A percentile compares a stretch with the other conserved stretches of the same genome.
These are phyloP conservation scores for Holotrichia oblita DNA, from an alignment of 1,140 invertebrate genomes.

Conservation along the genomic window DNA sequence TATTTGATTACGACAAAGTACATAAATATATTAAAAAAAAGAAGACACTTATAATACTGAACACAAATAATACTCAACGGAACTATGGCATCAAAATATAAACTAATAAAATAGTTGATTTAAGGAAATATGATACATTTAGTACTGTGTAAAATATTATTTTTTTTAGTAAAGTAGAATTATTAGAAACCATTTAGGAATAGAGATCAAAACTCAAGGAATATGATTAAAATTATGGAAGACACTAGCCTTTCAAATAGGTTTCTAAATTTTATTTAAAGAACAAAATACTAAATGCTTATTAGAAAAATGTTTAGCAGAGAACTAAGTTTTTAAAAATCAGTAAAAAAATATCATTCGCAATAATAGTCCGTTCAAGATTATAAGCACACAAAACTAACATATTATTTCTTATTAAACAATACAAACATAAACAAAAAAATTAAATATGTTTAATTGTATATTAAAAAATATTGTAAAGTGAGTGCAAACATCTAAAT, in stretches of 20 bases:
- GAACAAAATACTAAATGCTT: background rate
- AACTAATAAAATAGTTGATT: background rate
- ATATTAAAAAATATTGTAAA: conserved; percentile 32
- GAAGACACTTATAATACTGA: conserved; percentile 28
- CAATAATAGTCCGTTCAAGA: conserved; percentile 25
- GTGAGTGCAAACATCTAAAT: conserved; percentile 8
- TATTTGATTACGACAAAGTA: background rate
- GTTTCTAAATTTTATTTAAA: conserved; percentile 17
- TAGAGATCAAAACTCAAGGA: background rate
- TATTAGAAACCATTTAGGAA: conserved; percentile 9
- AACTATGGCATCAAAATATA: background rate
- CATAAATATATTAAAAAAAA: background rate
- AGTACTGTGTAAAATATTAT: too few relatives aligned
- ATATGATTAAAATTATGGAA: conserved; percentile 5
- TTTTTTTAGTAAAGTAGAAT: background rate
- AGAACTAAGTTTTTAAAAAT: too few relatives aligned
- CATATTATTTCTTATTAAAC: conserved; percentile 23
- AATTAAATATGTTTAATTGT: conserved; percentile 23
- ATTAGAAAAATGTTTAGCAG: background rate
- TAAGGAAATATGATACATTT: too few relatives aligned
- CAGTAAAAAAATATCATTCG: background rate
- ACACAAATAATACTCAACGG: conserved; percentile 22
- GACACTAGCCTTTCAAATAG: conserved; percentile 19
- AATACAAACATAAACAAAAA: conserved; percentile 30
- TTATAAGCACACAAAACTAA: conserved; percentile 32